A percentile compares a stretch with the other conserved stretches of the same genome.
Evolutionary conservation across 1,140 invertebrate genomes (phyloP).

Genomic region (Ylistrum balloti): DNA sequence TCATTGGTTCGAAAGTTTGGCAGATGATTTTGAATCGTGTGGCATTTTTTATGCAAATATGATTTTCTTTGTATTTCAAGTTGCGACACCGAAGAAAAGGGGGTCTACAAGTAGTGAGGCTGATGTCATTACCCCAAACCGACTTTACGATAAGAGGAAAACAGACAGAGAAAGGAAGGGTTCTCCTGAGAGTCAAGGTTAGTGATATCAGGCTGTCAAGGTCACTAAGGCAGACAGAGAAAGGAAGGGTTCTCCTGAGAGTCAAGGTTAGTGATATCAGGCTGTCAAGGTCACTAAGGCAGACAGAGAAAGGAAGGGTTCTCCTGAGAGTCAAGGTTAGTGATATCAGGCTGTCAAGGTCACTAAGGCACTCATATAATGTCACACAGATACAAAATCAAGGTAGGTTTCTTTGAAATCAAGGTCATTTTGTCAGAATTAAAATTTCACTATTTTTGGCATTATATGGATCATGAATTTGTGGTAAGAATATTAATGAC

Average conservation of each 20-base stretch:
- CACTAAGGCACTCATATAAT: neutral
- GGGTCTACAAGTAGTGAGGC: constrained; percentile 57
- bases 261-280: constrained; percentile 42
- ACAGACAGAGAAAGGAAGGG: constrained; percentile 51
- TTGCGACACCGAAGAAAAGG: constrained; percentile 51
- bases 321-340: constrained; percentile 52
- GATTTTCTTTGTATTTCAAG: constrained; percentile 45
- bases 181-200: constrained; percentile 50
- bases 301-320: constrained; percentile 50
- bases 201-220: neutral
- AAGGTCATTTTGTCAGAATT: too few species aligned
- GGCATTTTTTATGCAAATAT: neutral
- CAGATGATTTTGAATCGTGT: neutral
- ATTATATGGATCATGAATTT: too few species aligned
- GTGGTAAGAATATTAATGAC: too few species aligned
- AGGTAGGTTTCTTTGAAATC: too few species aligned
- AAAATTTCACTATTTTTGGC: too few species aligned
- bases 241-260: constrained; percentile 48
- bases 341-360: neutral
- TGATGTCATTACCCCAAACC: constrained; percentile 53
- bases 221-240: constrained; percentile 51
- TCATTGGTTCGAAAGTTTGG: neutral
- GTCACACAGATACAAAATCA: too few species aligned
- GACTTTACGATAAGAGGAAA: constrained; percentile 56
- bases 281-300: constrained; percentile 5